Percentiles rank a stretch among this genome's conserved stretches.
Conservation (phyloP, 2,888 invertebrate species). For the Eulithis testata region DNA sequence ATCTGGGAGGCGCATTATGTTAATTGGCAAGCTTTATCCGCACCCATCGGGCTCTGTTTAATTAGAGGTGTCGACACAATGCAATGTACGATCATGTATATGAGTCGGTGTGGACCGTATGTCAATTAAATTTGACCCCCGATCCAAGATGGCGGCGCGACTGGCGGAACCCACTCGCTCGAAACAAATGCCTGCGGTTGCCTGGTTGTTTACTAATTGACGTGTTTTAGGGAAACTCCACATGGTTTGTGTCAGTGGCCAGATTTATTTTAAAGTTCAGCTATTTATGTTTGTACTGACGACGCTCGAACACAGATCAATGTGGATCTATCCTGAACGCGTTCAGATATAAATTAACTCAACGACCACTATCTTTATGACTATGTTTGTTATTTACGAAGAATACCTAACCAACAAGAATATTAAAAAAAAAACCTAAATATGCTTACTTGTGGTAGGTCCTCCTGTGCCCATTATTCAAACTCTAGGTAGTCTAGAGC, state of each 20-base stretch:
- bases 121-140: slow-evolving; percentile 83
- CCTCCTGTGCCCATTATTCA: too few relatives aligned
- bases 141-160: slow-evolving; percentile 75
- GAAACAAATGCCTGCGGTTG: slow-evolving; percentile 72
- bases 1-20: slow-evolving; percentile 67
- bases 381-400: background rate
- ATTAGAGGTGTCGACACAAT: slow-evolving; percentile 82
- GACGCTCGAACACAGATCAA: slow-evolving; percentile 11
- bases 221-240: slow-evolving; percentile 73
- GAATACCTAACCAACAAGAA: too few relatives aligned
- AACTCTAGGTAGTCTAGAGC: too few relatives aligned
- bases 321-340: background rate
- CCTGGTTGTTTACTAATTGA: slow-evolving; percentile 74
- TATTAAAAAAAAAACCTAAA: too few relatives aligned
- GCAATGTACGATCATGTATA: slow-evolving; percentile 66
- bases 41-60: slow-evolving; percentile 74
- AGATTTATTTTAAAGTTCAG: slow-evolving; percentile 53
- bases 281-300: slow-evolving; percentile 34
- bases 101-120: slow-evolving; percentile 77
- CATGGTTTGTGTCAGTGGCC: slow-evolving; percentile 61
- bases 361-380: background rate
- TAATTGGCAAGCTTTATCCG: slow-evolving; percentile 77
- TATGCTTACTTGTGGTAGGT: too few relatives aligned
- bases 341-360: background rate
- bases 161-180: slow-evolving; percentile 57